A percentile compares a stretch with the other conserved stretches of the same genome.
Evolutionary conservation across 2,113 vertebrate genomes (phyloP).

Genomic region (Struthidea cinerea): DNA sequence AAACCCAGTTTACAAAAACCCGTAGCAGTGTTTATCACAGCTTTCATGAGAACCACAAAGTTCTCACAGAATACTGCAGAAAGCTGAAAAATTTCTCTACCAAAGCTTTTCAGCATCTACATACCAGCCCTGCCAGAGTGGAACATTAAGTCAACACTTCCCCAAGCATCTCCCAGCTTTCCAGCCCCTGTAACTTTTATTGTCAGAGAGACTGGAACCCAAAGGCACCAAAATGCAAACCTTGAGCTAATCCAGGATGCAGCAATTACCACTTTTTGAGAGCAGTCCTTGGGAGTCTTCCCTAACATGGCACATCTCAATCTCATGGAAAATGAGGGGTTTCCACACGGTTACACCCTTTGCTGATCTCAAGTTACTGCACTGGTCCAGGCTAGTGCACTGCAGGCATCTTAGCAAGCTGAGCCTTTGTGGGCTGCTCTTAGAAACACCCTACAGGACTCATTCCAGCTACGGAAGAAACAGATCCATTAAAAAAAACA

Average conservation of each 20-base stretch:
- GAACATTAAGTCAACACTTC: background rate
- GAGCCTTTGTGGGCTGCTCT: background rate
- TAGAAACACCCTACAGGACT: background rate
- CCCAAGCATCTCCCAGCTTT: background rate
- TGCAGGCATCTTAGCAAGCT: background rate
- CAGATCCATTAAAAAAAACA: background rate
- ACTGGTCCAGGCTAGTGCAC: background rate
- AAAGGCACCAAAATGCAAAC: background rate
- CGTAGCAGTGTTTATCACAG: too few species aligned
- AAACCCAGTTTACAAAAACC: too few species aligned
- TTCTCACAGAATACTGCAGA: too few species aligned
- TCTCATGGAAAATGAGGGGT: background rate
- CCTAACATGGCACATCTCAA: background rate
- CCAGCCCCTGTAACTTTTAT: background rate
- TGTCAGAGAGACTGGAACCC: background rate
- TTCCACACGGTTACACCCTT: background rate
- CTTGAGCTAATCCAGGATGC: background rate
- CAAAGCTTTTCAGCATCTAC: too few species aligned
- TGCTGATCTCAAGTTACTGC: background rate
- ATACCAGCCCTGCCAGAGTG: background rate
- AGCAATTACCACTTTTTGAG: background rate
- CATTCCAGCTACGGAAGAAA: background rate
- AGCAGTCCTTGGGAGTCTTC: background rate
- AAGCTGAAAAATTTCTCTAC: too few species aligned
- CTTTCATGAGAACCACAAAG: too few species aligned